Evolutionary conservation across 2,113 vertebrate genomes (phyloP), one percentile per base, ranked within the genome.

Genomic region (Panurus biarmicus): DNA sequence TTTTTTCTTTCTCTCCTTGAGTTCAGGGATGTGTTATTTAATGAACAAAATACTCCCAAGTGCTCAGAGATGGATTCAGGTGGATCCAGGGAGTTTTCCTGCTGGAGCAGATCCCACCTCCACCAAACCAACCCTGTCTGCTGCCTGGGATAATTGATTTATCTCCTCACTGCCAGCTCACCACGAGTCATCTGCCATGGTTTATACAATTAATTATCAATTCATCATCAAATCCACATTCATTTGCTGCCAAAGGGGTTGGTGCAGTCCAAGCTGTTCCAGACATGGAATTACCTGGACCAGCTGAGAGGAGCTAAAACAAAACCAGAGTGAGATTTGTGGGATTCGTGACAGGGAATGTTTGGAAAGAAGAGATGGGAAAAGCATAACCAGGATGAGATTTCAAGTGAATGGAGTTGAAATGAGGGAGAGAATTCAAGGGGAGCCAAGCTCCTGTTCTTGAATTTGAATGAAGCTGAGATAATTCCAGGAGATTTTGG

Each of bases 271-370:
- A n/a, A n/a, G n/a, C n/a, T n/a, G n/a, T n/a, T n/a, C n/a, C n/a
- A n/a, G n/a, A n/a, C n/a, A n/a, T n/a, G n/a, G n/a, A n/a, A n/a
- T n/a, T n/a, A n/a, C 35, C 65, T 85, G 87, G 85, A 71, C 67
- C 53, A 12, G 7, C 72, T 83, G 64, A 40, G 25, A 48, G 38
- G 3, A 64, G 35, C 15, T 4, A 31, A 53, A 54, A 25, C 20
- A 42, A 64, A 62, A 25, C 10, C 0, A 1, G 65, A 48, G 21
- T 1, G 40, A 50, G 77, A 77, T 7, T 8, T 10, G 2, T 1
- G 6, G 21, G 15, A 24, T 12, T 16, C 3, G 5, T 2, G 50
- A 17, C 22, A n/a, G n/a, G n/a, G n/a, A n/a, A n/a, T n/a, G n/a
- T n/a, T 57, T 73, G 42, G 23, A 9, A 81, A 66, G 25, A 71